Evolutionary conservation across 2,113 vertebrate species (phyloP), one percentile per base, ranked within the genome.

Genomic region (Salvator merianae): DNA sequence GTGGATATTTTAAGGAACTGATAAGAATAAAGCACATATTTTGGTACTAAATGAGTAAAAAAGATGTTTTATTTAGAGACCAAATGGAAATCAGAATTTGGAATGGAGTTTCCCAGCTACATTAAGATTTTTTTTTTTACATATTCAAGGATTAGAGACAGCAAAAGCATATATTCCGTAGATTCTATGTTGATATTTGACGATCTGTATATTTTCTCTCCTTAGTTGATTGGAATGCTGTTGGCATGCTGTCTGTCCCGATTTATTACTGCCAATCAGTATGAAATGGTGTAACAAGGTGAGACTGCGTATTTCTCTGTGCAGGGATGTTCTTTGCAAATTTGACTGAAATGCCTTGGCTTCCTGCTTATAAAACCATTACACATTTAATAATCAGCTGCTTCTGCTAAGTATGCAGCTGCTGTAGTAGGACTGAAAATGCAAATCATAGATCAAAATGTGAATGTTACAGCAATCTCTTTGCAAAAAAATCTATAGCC

Each of bases 201-300:
- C 32, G 82, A 38, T 34, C 83, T 86, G 28, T 88, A 0, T 85
- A 24, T 79, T 68, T 78, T 87, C 36, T 84, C 0, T 90, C 92
- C 84, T 83, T 86, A 99, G 99, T 93, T 99, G 95, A 99, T 99
- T 20, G 99, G 98, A 93, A 99, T 99, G 98, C 93, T 99, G 94
- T 91, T 99, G 96, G 98, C 99, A 38, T 99, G 99, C 95, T 99
- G 98, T 94, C 97, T 99, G 95, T 99, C 98, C 89, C 97, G 98
- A 94, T 99, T 99, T 97, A 99, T 99, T 95, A 99, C 98, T 93
- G 98, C 99, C 96, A 99, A 99, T 96, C 99, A 99, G 93, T 99
- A 99, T 3, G 98, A 99, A 95, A 99, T 99, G 98, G 99, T 99
- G 95, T 99, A 99, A 97, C 94, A 95, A 95, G 98, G 97, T 98